Evolutionary conservation across 35 echinoderm and acorn worm species (phyloP).

Genomic region (Diadema setosum): DNA sequence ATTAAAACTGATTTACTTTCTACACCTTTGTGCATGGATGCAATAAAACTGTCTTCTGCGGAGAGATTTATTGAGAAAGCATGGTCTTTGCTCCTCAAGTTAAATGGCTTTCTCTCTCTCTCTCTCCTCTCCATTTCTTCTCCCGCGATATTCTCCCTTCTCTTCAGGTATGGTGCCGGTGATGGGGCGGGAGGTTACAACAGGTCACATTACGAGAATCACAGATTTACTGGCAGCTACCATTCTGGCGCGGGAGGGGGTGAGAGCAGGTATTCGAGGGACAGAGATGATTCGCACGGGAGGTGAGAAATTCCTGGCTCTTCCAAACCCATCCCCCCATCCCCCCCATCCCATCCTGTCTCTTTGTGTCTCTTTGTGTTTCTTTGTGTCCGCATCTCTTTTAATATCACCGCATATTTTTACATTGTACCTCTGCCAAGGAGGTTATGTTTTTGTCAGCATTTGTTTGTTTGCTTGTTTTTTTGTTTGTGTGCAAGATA

Average conservation of each 20-base stretch:
- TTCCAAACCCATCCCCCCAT: no score
- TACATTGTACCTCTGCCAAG: no score
- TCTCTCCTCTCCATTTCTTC: not conserved
- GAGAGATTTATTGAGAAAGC: not conserved
- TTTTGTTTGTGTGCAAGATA: no score
- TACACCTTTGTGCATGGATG: not conserved
- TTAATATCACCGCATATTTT: no score
- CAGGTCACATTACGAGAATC: not conserved
- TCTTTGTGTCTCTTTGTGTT: not conserved
- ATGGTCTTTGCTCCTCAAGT: not conserved
- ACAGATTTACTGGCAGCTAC: not conserved
- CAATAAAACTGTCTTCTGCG: not conserved
- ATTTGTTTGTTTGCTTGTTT: no score
- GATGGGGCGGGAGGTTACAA: not conserved
- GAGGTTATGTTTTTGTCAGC: no score
- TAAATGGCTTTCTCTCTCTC: not conserved
- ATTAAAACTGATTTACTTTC: slow-evolving; percentile 12
- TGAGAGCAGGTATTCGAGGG: not conserved
- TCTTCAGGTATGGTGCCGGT: not conserved
- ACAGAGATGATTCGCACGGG: slow-evolving; percentile 2
- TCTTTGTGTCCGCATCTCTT: no score
- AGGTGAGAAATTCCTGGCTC: not conserved
- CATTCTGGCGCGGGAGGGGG: not conserved
- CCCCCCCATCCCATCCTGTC: not conserved
- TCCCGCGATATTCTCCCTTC: not conserved